Base-by-base conservation (phyloP, 2,888 invertebrate genomes). In the Melieria crassipennis region DNA sequence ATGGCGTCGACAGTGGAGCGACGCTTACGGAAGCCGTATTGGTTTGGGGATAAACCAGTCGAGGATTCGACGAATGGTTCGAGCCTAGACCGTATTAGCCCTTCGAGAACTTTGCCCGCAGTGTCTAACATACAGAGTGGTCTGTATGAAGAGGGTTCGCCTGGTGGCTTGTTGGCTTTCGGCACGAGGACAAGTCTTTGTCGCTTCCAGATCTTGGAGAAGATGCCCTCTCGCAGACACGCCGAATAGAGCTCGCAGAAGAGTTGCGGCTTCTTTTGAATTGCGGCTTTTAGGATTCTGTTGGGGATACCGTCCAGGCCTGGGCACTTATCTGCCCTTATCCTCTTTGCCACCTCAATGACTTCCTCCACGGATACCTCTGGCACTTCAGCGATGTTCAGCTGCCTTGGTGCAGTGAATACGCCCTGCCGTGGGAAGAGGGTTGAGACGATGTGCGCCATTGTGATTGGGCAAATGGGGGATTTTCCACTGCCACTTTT, bases 251-350 rank as follows among this genome's bases (percentile, higher is more conserved):
- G 50, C 11, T 50, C 11, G 50, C 11, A 9, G 11, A 50, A 50
- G 9, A 62, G 4, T 7, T 45, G 46, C 5, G 62, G 62, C 7
- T n/a, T 62, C 7, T 45, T 46, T n/a, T 11, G 7, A 9, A 62
- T 10, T 5, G 13, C 47, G 5, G 13, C 7, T 62, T 62, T 62
- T 10, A 62, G 7, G 7, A 46, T 46, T 5, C 6, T 46, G 13
- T 62, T 62, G 45, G 62, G 62, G 30, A 62, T 46, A 7, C 62
- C 45, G 13, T 62, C 62, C n/a, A 62, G 13, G 46, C 62, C 62
- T 13, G 62, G 62, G 7, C 47, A 30, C 7, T 47, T 62, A 5
- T 47, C n/a, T n/a, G 9, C 13, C 47, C 4, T 62, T 5, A 62
- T 62, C 10, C 16, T 62, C 10, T 11, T 13, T 5, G 62, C 62